These are phyloP conservation scores for Drosophila truncata DNA, from an alignment of 1,140 invertebrate species.

Conservation along the genomic window DNA sequence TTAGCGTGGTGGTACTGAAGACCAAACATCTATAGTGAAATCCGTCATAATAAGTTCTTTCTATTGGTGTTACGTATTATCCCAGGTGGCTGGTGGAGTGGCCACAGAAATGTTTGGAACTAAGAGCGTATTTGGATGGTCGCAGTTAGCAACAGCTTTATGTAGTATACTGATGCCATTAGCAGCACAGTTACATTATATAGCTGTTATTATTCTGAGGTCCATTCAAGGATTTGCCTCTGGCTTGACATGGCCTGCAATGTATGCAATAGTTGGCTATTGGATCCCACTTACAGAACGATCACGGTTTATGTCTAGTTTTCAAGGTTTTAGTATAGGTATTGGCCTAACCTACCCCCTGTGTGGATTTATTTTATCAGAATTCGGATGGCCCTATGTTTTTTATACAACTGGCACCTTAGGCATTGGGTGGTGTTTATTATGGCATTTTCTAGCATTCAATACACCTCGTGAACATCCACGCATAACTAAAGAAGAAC, in stretches of 20 bases:
- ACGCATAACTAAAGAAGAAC: constrained; percentile 89
- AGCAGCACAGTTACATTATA: constrained; percentile 88
- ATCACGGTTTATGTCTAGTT: constrained; percentile 91
- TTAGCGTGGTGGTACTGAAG: constrained; percentile 86
- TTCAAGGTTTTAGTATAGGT: constrained; percentile 91
- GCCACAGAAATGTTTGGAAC: constrained; percentile 93
- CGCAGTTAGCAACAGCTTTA: constrained; percentile 89
- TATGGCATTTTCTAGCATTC: constrained; percentile 92
- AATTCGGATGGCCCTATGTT: constrained; percentile 89
- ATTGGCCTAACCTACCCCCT: constrained; percentile 90
- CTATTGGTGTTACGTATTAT: constrained; percentile 91
- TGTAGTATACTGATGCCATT: constrained; percentile 89
- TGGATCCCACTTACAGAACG: constrained; percentile 93
- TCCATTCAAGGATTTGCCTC: constrained; percentile 90
- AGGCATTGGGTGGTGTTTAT: constrained; percentile 88
- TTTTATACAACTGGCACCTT: constrained; percentile 91
- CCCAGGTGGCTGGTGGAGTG: constrained; percentile 90
- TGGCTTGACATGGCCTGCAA: constrained; percentile 94
- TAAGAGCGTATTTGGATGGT: constrained; percentile 91
- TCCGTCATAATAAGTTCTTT: constrained; percentile 89
- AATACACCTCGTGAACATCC: constrained; percentile 91
- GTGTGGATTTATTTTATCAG: constrained; percentile 89
- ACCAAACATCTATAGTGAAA: constrained; percentile 86
- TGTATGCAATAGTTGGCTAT: constrained; percentile 93
- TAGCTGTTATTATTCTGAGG: constrained; percentile 87